Evolutionary conservation across 2,113 vertebrate species (phyloP), one percentile per base, ranked within the genome.

Genomic region (Caranx ignobilis): DNA sequence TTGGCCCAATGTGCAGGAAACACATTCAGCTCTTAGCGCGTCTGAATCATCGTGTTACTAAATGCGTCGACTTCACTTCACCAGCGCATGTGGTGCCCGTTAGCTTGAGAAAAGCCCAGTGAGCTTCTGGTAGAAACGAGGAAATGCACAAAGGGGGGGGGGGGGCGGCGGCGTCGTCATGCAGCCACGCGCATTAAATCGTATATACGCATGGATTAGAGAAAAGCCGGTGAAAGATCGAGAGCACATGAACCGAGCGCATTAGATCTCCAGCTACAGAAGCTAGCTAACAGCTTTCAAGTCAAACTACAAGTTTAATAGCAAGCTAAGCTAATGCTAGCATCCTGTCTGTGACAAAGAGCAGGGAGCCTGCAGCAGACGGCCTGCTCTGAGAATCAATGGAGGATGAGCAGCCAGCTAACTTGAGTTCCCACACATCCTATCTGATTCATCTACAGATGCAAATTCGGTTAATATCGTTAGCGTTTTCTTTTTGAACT

Each of bases 271-370:
- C 19, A 2, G 32, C 54, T 26, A 5, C 11, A n/a, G 15, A 7
- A 6, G 31, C 16, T 39, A 2, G 12, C 65, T 0, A 0, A 12
- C 0, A 11, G 8, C 6, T 60, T 41, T 47, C 11, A 1, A 5
- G 11, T 37, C 63, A 19, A 16, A 41, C 31, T 18, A 43, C 48
- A 37, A 5, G 26, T 59, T 62, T 11, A 47, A 37, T 15, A 12
- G 15, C 3, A 4, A 26, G 81, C 68, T 72, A 71, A 34, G 88
- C 88, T 90, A 85, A 81, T 3, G 59, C 55, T 90, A 89, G 82
- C 89, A 2, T 48, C 1, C n/a, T 35, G 56, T 43, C 32, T 26
- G 41, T 77, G 69, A 92, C 91, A 92, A 91, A 90, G 89, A 75
- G 62, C 60, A 47, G 18, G 5, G 32, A 34, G 39, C 11, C 69